Evolutionary conservation across 2,888 invertebrate species (phyloP).

Genomic region (Danaus chrysippus): DNA sequence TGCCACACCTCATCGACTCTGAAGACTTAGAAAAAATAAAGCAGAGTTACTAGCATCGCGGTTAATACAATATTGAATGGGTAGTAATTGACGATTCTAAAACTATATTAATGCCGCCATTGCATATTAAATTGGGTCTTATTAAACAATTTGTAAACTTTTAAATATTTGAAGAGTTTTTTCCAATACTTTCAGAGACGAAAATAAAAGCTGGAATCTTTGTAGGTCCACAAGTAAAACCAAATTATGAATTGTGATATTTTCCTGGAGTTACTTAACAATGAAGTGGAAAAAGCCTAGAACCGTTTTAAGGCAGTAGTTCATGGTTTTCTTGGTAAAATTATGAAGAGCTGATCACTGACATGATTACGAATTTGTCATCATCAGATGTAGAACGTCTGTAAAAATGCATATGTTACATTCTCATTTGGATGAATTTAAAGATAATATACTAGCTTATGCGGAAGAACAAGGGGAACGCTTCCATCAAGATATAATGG

Average conservation of each 20-base stretch:
- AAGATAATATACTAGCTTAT: conserved; percentile 29
- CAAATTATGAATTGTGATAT: conserved; percentile 12
- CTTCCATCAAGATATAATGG: conserved; percentile 26
- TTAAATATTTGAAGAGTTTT: conserved; percentile 25
- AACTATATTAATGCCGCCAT: no score
- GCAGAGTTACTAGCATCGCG: no score
- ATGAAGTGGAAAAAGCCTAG: conserved; percentile 13
- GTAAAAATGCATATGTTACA: conserved; percentile 25
- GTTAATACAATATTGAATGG: no score
- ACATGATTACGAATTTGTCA: background rate
- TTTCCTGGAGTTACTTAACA: conserved; percentile 12
- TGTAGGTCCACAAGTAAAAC: background rate
- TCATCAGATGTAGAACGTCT: conserved; percentile 16
- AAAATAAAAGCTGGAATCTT: conserved; percentile 2
- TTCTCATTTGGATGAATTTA: conserved; percentile 33
- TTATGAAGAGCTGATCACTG: conserved; percentile 20
- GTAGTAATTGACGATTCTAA: no score
- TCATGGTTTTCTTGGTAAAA: conserved; percentile 26
- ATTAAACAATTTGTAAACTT: no score
- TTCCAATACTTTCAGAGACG: conserved; percentile 26
- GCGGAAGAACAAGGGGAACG: conserved; percentile 28
- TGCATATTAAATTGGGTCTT: no score
- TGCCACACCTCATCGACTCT: no score
- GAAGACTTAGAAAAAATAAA: no score
- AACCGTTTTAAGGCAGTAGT: conserved; percentile 26